Base-by-base conservation (phyloP, 2,888 invertebrate genomes). In the Drosophila algonquin region DNA sequence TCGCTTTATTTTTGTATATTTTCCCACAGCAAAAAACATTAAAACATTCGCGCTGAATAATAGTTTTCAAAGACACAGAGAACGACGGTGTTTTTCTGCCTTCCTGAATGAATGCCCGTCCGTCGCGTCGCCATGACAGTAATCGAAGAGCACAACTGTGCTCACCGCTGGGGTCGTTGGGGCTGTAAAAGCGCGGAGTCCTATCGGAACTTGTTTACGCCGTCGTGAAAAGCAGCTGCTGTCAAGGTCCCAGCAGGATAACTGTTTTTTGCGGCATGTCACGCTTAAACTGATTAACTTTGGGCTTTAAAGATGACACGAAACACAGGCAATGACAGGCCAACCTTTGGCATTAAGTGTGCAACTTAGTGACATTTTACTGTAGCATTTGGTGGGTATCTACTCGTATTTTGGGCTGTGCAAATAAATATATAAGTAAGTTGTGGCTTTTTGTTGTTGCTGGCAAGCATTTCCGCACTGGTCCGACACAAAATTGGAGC, bases 401-500 rank as follows among this genome's bases (percentile, higher is more conserved):
- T n/a, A 27, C 7, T 27, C 27, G 27, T 6, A 45, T n/a, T 48
- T 21, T 52, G 47, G 54, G n/a, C 50, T 51, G 35, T 63, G 45
- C 47, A 47, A 24, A 53, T 27, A 24, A 45, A 46, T 55, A 51
- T 60, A 40, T 54, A 57, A 16, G 46, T 0, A 51, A 16, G 47
- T 0, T 60, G 53, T 8, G 35, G 62, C 64, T 63, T 76, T 64
- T 65, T 63, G 73, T 60, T 72, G 69, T 30, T 52, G 70, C 69
- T 67, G 75, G 62, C 73, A 63, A 65, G 68, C 77, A 73, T 81
- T 80, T 86, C 75, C 86, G 81, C 72, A 77, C 60, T 67, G 75
- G 76, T 72, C 77, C 77, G 73, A 77, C 79, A 56, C 63, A 71
- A 79, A 86, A 83, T 79, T 83, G 81, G 79, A 79, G 83, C 83